phyloP scores from a whole-genome alignment of 2,888 invertebrate genomes.

The Oscheius myriophilus region DNA sequence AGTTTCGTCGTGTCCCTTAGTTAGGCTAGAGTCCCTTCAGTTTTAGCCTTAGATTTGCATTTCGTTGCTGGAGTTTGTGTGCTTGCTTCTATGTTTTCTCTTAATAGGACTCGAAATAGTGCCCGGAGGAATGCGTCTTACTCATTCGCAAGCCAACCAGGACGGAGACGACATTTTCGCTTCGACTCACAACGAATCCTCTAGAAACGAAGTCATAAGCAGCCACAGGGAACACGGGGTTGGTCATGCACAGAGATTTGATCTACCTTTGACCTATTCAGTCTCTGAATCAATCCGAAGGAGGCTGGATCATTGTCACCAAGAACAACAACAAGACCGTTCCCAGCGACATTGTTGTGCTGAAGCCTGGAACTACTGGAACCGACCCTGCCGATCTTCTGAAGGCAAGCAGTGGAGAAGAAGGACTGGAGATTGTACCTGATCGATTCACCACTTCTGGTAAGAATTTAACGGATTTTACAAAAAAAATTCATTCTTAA shows the following conservation, averaged over 20 bases:
- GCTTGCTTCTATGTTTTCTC: constrained; percentile 12
- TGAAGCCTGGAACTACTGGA: constrained; percentile 12
- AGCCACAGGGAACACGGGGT: constrained; percentile 17
- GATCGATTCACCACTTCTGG: constrained; percentile 16
- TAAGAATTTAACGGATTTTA: too few relatives aligned
- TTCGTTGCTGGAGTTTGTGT: constrained; percentile 7
- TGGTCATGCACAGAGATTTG: neutral
- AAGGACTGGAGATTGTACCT: constrained; percentile 45
- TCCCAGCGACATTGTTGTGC: constrained; percentile 30
- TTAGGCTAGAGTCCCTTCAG: neutral
- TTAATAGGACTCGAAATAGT: constrained; percentile 26
- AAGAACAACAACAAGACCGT: constrained; percentile 38
- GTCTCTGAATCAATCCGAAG: constrained; percentile 45
- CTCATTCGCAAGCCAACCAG: constrained; percentile 1
- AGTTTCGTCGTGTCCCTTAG: constrained; percentile 16
- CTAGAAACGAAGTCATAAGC: constrained; percentile 17
- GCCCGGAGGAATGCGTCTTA: constrained; percentile 9
- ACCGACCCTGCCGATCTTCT: neutral
- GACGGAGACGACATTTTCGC: constrained; percentile 10
- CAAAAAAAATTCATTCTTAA: too few relatives aligned
- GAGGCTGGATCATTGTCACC: constrained; percentile 53
- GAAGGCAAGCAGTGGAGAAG: constrained; percentile 31
- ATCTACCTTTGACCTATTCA: too few relatives aligned
- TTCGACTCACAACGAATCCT: constrained; percentile 16
- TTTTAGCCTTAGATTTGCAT: neutral